phyloP scores from a whole-genome alignment of 2,113 vertebrate species.

The Agapornis roseicollis region DNA sequence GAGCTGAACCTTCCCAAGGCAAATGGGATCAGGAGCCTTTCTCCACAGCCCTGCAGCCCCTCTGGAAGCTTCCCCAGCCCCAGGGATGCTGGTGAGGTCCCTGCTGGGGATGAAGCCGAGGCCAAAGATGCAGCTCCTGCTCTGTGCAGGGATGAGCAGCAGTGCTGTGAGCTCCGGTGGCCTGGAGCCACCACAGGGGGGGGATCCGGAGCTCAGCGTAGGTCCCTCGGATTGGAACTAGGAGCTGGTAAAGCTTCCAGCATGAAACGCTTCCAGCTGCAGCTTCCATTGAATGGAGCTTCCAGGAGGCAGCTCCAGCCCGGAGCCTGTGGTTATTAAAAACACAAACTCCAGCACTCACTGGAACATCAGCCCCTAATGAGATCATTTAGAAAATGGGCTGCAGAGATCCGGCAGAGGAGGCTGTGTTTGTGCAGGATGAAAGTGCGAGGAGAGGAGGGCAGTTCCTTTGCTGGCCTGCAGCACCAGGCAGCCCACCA shows the following conservation, averaged over 20 bases:
- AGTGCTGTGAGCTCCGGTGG: not conserved
- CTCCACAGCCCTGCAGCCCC: not conserved
- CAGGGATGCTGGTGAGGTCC: fast-evolving
- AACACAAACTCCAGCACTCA: not conserved
- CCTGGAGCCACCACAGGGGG: not conserved
- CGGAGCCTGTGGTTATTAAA: constrained; percentile 12
- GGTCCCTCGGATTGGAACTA: not conserved
- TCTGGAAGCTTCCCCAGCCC: not conserved
- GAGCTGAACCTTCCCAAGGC: not conserved
- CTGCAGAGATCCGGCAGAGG: constrained; percentile 30
- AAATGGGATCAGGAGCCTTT: not conserved
- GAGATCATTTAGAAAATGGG: constrained; percentile 35
- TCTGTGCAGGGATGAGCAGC: not conserved
- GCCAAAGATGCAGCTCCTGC: not conserved
- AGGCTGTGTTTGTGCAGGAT: not conserved
- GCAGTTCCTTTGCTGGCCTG: not conserved
- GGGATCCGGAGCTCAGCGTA: not conserved
- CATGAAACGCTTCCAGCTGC: constrained; percentile 58
- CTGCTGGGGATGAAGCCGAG: not conserved
- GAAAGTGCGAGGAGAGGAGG: not conserved
- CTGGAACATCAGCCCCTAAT: constrained; percentile 35
- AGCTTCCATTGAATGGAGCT: constrained; percentile 36
- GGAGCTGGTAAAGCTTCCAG: constrained; percentile 3
- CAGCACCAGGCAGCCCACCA: not conserved
- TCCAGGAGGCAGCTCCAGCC: constrained; percentile 45